phyloP scores from a whole-genome alignment of 2,113 vertebrate genomes.

The Chascanopsetta lugubris region DNA sequence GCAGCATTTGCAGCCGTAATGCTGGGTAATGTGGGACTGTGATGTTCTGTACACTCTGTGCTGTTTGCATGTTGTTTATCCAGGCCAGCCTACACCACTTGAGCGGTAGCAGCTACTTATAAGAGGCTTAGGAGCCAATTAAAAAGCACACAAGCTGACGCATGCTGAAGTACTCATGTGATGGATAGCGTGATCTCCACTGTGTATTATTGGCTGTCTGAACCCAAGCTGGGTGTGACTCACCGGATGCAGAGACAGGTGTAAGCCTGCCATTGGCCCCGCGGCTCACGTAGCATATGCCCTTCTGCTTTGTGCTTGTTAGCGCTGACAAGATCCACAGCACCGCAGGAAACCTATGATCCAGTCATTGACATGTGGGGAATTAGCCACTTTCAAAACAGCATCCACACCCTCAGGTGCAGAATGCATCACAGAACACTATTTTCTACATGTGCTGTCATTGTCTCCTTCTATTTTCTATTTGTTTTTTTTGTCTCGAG shows the following conservation, averaged over 20 bases:
- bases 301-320: not conserved
- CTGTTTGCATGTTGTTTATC: slow-evolving; percentile 69
- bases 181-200: slow-evolving; percentile 66
- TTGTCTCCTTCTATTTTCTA: too few relatives aligned
- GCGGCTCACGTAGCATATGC: not conserved
- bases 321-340: not conserved
- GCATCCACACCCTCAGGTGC: too few relatives aligned
- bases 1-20: slow-evolving; percentile 10
- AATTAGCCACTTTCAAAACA: too few relatives aligned
- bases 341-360: too few relatives aligned
- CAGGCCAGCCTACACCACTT: slow-evolving; percentile 56
- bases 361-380: too few relatives aligned
- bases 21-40: slow-evolving; percentile 19
- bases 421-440: too few relatives aligned
- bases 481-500: too few relatives aligned
- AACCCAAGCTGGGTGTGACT: slow-evolving; percentile 29
- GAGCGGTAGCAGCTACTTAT: slow-evolving; percentile 64
- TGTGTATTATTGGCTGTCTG: slow-evolving; percentile 56
- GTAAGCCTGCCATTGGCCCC: not conserved
- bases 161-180: slow-evolving; percentile 60
- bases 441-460: too few relatives aligned
- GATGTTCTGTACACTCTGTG: slow-evolving; percentile 45
- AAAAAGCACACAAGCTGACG: slow-evolving; percentile 64
- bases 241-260: not conserved
- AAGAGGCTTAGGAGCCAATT: slow-evolving; percentile 80